These are phyloP conservation scores for Lordiphosa fenestrarum DNA, from an alignment of 2,888 invertebrate species.

Conservation along the genomic window DNA sequence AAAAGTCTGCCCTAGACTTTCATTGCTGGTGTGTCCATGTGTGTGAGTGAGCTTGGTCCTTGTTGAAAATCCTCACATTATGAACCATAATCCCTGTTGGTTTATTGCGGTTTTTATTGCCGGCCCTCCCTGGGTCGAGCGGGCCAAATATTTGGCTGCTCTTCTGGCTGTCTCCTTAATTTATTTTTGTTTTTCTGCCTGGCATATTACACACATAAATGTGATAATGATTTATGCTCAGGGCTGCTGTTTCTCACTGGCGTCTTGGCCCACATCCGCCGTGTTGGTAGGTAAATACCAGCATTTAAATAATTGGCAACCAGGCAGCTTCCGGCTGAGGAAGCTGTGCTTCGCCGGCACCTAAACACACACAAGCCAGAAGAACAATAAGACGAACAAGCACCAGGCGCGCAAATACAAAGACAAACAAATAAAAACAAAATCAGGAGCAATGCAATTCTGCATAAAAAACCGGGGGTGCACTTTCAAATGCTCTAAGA, in stretches of 20 bases:
- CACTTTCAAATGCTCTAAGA: slow-evolving; percentile 9
- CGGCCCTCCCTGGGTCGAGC: slow-evolving; percentile 25
- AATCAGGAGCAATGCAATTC: slow-evolving; percentile 33
- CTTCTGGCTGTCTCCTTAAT: slow-evolving; percentile 18
- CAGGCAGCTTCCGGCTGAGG: slow-evolving; percentile 61
- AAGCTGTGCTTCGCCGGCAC: slow-evolving; percentile 20
- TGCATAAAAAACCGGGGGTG: background rate
- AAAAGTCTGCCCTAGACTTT: slow-evolving; percentile 37
- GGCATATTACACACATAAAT: slow-evolving; percentile 72
- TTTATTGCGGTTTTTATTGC: slow-evolving; percentile 71
- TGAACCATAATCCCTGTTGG: slow-evolving; percentile 67
- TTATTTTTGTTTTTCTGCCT: slow-evolving; percentile 18
- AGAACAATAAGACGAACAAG: slow-evolving; percentile 11
- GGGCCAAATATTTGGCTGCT: slow-evolving; percentile 34
- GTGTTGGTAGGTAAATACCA: slow-evolving; percentile 67
- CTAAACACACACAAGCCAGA: slow-evolving; percentile 46
- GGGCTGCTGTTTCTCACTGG: slow-evolving; percentile 11
- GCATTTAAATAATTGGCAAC: slow-evolving; percentile 70
- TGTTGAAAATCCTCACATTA: slow-evolving; percentile 60
- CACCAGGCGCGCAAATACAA: slow-evolving; percentile 55
- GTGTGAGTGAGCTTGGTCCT: slow-evolving; percentile 16
- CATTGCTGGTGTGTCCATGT: slow-evolving; percentile 17
- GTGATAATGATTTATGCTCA: slow-evolving; percentile 70
- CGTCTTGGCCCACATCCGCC: slow-evolving; percentile 67
- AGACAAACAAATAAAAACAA: slow-evolving; percentile 55